Percentiles rank a stretch among this genome's conserved stretches.
phyloP scores from a whole-genome alignment of 2,113 vertebrate species.

The Dendropsophus ebraccatus region DNA sequence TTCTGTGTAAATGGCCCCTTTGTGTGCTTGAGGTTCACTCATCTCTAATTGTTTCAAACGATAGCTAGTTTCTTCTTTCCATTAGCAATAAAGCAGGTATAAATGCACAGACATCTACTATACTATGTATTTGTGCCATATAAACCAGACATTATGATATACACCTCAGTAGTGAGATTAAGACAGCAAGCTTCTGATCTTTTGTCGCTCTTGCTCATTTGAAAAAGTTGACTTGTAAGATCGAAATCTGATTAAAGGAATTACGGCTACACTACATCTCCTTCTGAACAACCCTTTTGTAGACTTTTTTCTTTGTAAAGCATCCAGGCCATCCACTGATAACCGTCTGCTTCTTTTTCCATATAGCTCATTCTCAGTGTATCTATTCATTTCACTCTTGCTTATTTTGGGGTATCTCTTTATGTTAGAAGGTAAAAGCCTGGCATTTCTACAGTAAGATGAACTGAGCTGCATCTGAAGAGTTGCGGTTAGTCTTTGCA shows the following conservation, averaged over 20 bases:
- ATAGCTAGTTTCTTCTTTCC: not conserved
- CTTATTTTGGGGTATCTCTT: not conserved
- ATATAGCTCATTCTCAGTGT: not conserved
- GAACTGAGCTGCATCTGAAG: constrained; percentile 59
- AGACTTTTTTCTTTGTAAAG: constrained; percentile 14
- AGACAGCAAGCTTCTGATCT: not conserved
- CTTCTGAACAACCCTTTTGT: constrained; percentile 23
- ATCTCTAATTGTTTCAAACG: too few relatives aligned
- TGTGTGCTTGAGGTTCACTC: too few relatives aligned
- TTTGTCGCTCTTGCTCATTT: not conserved
- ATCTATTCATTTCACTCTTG: not conserved
- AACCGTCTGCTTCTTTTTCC: constrained; percentile 49
- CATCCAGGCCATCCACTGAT: constrained; percentile 55
- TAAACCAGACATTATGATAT: not conserved
- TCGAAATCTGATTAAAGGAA: constrained; percentile 29
- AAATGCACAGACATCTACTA: not conserved
- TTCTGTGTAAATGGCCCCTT: too few relatives aligned
- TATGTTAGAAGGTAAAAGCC: constrained; percentile 5
- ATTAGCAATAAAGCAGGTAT: not conserved
- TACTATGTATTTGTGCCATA: not conserved
- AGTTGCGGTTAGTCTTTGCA: constrained; percentile 28
- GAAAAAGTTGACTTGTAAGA: constrained; percentile 2
- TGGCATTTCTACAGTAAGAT: constrained; percentile 55
- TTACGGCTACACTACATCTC: constrained; percentile 55
- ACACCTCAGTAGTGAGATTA: not conserved